Conservation (phyloP, 2,113 vertebrate genomes). For the Rhea pennata region DNA sequence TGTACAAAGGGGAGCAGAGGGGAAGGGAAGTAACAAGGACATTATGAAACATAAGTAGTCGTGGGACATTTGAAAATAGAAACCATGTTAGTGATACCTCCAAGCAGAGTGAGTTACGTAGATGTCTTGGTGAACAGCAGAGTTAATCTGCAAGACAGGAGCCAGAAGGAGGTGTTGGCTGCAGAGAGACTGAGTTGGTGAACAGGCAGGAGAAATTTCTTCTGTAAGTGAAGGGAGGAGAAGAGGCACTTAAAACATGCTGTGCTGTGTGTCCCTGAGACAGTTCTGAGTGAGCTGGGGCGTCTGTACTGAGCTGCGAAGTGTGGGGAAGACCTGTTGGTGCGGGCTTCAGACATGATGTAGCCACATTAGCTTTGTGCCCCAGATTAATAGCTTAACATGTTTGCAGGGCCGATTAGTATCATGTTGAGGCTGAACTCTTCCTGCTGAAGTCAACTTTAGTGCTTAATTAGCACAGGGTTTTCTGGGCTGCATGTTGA, state of each 20-base stretch:
- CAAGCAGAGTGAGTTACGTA: neutral
- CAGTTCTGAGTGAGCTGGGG: neutral
- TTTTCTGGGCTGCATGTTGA: neutral
- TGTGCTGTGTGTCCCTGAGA: neutral
- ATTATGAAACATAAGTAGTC: neutral
- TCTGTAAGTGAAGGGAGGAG: neutral
- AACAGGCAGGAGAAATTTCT: neutral
- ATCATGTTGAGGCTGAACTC: neutral
- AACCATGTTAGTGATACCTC: neutral
- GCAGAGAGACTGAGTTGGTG: neutral
- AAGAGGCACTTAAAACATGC: neutral
- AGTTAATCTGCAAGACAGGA: neutral
- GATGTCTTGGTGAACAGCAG: neutral
- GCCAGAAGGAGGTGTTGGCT: rapidly evolving
- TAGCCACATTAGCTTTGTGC: neutral
- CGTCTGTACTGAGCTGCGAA: rapidly evolving
- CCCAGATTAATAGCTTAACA: rapidly evolving
- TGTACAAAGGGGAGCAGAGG: neutral
- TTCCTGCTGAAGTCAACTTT: neutral
- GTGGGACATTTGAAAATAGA: neutral
- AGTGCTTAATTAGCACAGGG: neutral
- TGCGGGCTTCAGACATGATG: neutral
- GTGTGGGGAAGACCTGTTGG: neutral
- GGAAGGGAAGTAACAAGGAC: neutral
- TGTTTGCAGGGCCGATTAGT: neutral